phyloP scores from a whole-genome alignment of 35 echinoderm and acorn worm species.

The Strongylocentrotus purpuratus region DNA sequence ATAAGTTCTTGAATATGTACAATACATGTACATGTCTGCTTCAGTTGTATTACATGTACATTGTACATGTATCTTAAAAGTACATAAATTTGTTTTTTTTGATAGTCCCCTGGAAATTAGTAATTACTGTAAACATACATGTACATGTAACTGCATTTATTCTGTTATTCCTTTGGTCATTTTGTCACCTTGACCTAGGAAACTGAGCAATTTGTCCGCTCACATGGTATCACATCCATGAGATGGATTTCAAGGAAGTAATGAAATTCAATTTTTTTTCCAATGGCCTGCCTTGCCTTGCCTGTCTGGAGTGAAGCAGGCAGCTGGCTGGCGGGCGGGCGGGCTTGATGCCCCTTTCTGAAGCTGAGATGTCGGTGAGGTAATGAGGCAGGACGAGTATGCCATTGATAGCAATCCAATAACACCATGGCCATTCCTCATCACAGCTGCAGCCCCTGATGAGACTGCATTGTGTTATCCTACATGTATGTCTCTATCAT shows the following conservation, averaged over 20 bases:
- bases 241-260: background rate
- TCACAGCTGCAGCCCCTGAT: constrained; percentile 32
- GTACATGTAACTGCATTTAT: too few relatives aligned
- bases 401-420: constrained; percentile 40
- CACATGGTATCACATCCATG: background rate
- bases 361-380: constrained; percentile 23
- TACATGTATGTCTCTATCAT: background rate
- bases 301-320: background rate
- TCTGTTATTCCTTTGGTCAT: background rate
- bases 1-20: too few relatives aligned
- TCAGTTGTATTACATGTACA: too few relatives aligned
- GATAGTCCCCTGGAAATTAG: too few relatives aligned
- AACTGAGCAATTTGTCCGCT: background rate
- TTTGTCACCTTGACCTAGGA: background rate
- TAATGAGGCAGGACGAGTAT: constrained; percentile 37
- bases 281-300: background rate
- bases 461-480: constrained; percentile 8
- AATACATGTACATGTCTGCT: too few relatives aligned
- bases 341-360: background rate
- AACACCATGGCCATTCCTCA: constrained; percentile 29
- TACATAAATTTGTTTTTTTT: too few relatives aligned
- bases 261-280: constrained; percentile 2
- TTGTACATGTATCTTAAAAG: too few relatives aligned
- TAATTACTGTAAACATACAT: too few relatives aligned
- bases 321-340: background rate